Evolutionary conservation across 2,797 vertebrate genomes (phyloP).

Genomic region (Chanos chanos): DNA sequence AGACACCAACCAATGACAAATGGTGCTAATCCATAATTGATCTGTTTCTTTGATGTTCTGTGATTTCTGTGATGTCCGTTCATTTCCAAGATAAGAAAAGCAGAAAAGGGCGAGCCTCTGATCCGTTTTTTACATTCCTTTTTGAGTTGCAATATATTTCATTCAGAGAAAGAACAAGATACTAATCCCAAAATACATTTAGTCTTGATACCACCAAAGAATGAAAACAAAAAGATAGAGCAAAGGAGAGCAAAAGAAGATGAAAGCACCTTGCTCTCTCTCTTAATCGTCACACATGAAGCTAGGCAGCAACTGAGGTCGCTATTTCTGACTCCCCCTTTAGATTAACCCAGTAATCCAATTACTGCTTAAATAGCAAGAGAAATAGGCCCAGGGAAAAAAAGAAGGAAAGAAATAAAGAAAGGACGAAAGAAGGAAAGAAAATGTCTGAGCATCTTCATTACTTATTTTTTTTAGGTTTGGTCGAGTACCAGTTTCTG

Average conservation of each 20-base stretch:
- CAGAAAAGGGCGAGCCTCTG: no score
- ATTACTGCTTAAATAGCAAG: slow-evolving; percentile 51
- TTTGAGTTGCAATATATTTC: slow-evolving; percentile 9
- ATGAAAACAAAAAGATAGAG: no score
- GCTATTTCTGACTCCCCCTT: slow-evolving; percentile 65
- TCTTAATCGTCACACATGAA: not conserved
- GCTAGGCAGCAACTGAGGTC: slow-evolving; percentile 22
- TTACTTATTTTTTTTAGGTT: no score
- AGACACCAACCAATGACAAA: no score
- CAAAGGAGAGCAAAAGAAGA: not conserved
- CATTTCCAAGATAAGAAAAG: no score
- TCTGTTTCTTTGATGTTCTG: no score
- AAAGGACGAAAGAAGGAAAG: no score
- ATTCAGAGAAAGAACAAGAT: no score
- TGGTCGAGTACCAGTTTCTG: no score
- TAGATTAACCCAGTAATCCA: slow-evolving; percentile 71
- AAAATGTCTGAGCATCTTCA: not conserved
- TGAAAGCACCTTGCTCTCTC: not conserved
- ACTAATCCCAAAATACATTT: no score
- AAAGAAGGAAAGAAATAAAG: not conserved
- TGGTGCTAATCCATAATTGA: slow-evolving; percentile 5
- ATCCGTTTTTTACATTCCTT: slow-evolving; percentile 12
- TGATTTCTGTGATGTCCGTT: no score
- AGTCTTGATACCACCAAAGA: no score
- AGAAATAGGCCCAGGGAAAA: not conserved